A percentile compares a stretch with the other conserved stretches of the same genome.
phyloP scores from a whole-genome alignment of 2,888 invertebrate genomes.

The Drosophila recens region DNA sequence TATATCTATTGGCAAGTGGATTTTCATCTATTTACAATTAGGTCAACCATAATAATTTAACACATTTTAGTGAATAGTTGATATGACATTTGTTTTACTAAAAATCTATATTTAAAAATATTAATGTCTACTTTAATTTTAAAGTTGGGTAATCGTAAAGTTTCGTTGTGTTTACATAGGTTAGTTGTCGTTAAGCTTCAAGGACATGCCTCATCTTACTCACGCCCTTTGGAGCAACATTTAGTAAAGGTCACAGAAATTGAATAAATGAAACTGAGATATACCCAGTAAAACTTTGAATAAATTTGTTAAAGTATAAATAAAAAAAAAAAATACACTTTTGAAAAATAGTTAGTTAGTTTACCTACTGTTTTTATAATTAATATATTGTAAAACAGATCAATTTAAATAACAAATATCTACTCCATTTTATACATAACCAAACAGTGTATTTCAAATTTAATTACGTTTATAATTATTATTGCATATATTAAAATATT shows the following conservation, averaged over 20 bases:
- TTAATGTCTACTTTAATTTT: too few species aligned
- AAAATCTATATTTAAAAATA: too few species aligned
- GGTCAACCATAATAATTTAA: too few species aligned
- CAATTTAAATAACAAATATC: neutral
- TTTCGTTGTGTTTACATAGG: constrained; percentile 1
- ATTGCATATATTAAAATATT: too few species aligned
- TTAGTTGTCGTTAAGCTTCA: constrained; percentile 23
- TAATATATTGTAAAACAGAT: neutral
- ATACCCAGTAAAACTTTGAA: constrained; percentile 9
- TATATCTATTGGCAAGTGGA: too few species aligned
- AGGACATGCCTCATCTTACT: constrained; percentile 24
- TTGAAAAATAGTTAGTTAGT: neutral
- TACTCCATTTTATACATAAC: too few species aligned
- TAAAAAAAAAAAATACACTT: neutral
- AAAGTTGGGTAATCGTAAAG: too few species aligned
- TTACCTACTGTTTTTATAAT: neutral
- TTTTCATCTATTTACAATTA: neutral
- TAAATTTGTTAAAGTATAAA: neutral
- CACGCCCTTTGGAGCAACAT: neutral
- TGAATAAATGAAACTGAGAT: neutral
- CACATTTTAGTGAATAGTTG: too few species aligned
- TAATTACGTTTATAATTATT: too few species aligned
- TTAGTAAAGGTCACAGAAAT: neutral
- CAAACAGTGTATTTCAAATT: too few species aligned
- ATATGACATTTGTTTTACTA: too few species aligned